Evolutionary conservation across 2,797 vertebrate species (phyloP), one percentile per base, ranked within the genome.

Genomic region (Tenualosa thibaudeaui): DNA sequence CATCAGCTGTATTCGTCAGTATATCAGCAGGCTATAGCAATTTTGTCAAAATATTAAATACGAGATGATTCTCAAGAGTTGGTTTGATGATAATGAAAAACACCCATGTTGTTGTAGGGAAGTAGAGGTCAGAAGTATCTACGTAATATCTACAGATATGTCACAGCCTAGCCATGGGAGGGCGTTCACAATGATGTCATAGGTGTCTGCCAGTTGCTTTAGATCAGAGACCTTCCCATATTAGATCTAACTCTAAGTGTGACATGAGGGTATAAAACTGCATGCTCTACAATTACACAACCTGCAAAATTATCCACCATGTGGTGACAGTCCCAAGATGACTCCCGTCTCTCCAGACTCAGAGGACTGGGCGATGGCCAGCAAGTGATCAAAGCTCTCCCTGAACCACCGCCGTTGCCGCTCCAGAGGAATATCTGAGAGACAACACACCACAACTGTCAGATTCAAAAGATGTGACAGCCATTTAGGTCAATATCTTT

Each of bases 371-470:
- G 94, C 94, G 15, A 98, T 95, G 78, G 90, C 89, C 83, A 94
- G 90, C 81, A 99, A 91, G 88, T 97, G 95, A 82, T 96, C 88
- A 87, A 98, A 98, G 8, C 96, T 96, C 85, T 97, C 93, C 90
- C 91, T 94, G 91, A 98, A 98, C 98, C 98, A 99, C 71, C 87
- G 88, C 82, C 88, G 96, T 91, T 97, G 97, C 58, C 90, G 90
- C 0, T 94, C 92, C 87, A 96, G 19, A 0, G 96, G 93, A 58
- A 95, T 94, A 78, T 93, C 98, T 99, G 51, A 86, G 43, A 84
- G 26, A 10, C 1, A 22, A 53, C 37, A 15, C 19, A 58, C 56
- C 53, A 2, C 54, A 19, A 58, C 19, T 4, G 46, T 58, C 22
- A 58, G 17, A 58, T 58, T n/a, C 56, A 58, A 46, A 7, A 81